Evolutionary conservation across 2,797 vertebrate species (phyloP).

Genomic region (Gymnocypris eckloni): DNA sequence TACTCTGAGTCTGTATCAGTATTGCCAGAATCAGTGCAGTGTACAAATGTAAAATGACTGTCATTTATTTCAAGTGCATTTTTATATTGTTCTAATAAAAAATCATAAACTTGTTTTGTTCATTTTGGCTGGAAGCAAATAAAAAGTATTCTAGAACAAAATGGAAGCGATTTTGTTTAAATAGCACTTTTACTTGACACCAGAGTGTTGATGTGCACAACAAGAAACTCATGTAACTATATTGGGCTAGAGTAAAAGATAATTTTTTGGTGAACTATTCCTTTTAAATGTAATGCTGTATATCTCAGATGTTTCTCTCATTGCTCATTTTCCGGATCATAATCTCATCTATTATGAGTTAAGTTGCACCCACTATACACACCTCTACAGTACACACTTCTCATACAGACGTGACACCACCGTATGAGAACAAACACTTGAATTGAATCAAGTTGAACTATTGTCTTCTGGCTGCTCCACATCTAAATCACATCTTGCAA

Average conservation of each 20-base stretch:
- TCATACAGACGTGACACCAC: background rate
- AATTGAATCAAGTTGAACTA: background rate
- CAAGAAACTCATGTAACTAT: background rate
- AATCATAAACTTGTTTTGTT: background rate
- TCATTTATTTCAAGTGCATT: background rate
- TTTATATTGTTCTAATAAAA: background rate
- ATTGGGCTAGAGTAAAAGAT: background rate
- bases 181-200: too few relatives aligned
- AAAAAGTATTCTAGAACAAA: too few relatives aligned
- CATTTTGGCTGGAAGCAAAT: background rate
- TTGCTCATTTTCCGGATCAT: background rate
- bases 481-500: background rate
- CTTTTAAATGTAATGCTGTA: constrained; percentile 34
- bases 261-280: background rate
- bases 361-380: background rate
- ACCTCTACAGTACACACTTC: background rate
- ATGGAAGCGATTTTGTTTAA: too few relatives aligned
- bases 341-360: background rate
- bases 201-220: background rate
- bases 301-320: background rate
- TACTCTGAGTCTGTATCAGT: background rate
- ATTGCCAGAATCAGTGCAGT: background rate
- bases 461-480: background rate
- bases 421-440: background rate
- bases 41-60: background rate